Evolutionary conservation across 2,797 vertebrate species (phyloP).

Genomic region (Pseudotriccus pelzelni): DNA sequence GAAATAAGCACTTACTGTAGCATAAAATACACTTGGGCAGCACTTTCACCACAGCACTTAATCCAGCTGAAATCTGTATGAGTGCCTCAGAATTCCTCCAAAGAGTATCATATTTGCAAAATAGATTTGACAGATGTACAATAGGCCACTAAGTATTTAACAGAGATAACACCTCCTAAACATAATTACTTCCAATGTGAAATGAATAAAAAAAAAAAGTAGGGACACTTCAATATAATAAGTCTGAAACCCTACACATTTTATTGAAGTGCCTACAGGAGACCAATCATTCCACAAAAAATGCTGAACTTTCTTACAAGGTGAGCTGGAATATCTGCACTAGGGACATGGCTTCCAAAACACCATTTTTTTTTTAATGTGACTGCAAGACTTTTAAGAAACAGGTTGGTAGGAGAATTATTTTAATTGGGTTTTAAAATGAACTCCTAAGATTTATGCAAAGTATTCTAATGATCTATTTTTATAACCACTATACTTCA

Average conservation of each 20-base stretch:
- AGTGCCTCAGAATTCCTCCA: slow-evolving; percentile 14
- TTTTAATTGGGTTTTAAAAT: neutral
- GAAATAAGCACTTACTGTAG: slow-evolving; percentile 19
- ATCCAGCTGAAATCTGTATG: slow-evolving; percentile 29
- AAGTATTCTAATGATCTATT: neutral
- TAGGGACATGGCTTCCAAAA: neutral
- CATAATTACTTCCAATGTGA: neutral
- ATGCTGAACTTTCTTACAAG: neutral
- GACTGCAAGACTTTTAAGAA: neutral
- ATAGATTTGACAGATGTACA: slow-evolving; percentile 15
- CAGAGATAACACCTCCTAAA: slow-evolving; percentile 26
- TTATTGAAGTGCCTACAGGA: neutral
- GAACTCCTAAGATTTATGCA: neutral
- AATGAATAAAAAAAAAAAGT: neutral
- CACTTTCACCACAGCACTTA: slow-evolving; percentile 37
- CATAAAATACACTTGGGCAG: slow-evolving; percentile 38
- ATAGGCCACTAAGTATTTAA: slow-evolving; percentile 15
- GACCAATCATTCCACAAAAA: neutral
- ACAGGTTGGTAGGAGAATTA: neutral
- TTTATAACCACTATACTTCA: neutral
- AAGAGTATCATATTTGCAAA: slow-evolving; percentile 17
- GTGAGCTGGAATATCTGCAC: neutral
- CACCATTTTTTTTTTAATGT: neutral
- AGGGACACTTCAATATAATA: neutral
- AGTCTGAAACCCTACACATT: neutral